Evolutionary conservation across 2,797 vertebrate species (phyloP).

Genomic region (Coregonus ussuriensis): DNA sequence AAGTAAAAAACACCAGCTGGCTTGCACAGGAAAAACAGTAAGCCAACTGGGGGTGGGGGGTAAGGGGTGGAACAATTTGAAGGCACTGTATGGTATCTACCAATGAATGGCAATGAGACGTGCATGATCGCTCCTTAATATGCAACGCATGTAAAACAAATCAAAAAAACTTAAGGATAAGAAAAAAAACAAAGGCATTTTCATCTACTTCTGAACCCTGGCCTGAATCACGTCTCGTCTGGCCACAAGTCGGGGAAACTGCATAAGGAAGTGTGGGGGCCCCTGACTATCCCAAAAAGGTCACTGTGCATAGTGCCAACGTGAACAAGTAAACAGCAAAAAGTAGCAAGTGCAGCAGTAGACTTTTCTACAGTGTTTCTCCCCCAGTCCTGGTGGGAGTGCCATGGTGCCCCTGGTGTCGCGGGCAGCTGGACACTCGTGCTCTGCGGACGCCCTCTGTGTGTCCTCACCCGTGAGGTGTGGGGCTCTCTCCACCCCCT

Average conservation of each 20-base stretch:
- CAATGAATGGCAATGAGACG: slow-evolving; percentile 90
- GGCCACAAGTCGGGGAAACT: slow-evolving; percentile 88
- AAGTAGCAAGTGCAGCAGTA: slow-evolving; percentile 98
- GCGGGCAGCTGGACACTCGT: slow-evolving; percentile 72
- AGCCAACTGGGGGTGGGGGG: slow-evolving; percentile 81
- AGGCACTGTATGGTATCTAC: slow-evolving; percentile 99
- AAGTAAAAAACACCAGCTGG: slow-evolving; percentile 97
- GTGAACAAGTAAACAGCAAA: slow-evolving; percentile 88
- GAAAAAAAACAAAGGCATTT: slow-evolving; percentile 73
- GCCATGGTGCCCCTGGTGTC: slow-evolving; percentile 59
- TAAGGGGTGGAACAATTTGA: slow-evolving; percentile 83
- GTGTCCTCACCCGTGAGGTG: slow-evolving; percentile 50
- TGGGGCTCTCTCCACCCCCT: slow-evolving; percentile 55
- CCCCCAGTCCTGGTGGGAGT: slow-evolving; percentile 78
- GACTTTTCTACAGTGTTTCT: slow-evolving; percentile 87
- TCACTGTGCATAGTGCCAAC: slow-evolving; percentile 97
- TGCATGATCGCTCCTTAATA: slow-evolving; percentile 87
- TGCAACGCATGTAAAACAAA: slow-evolving; percentile 85
- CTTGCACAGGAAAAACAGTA: slow-evolving; percentile 84
- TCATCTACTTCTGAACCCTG: slow-evolving; percentile 79
- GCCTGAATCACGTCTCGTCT: slow-evolving; percentile 81
- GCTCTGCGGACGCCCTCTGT: slow-evolving; percentile 66
- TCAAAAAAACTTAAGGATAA: slow-evolving; percentile 74
- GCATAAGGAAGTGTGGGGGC: slow-evolving; percentile 70
- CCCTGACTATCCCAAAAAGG: slow-evolving; percentile 69